Evolutionary conservation across 2,113 vertebrate genomes (phyloP).

Genomic region (Hemicordylus capensis): DNA sequence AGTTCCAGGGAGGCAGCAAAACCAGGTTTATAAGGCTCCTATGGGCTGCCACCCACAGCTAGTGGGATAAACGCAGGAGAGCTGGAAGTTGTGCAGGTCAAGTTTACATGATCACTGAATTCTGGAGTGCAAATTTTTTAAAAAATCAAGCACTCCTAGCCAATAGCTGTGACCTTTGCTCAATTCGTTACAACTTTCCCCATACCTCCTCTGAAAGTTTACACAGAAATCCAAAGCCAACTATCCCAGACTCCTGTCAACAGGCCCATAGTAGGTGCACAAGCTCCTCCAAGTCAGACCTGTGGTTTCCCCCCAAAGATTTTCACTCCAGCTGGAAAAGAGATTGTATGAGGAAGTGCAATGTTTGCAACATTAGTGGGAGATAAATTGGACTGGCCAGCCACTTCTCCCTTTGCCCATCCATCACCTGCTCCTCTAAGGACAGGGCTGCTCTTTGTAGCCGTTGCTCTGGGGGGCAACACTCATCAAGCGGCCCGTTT

Average conservation of each 20-base stretch:
- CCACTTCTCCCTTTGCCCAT: not conserved
- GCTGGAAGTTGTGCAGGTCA: too few relatives aligned
- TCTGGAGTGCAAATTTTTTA: too few relatives aligned
- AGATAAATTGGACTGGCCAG: not conserved
- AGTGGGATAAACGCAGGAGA: too few relatives aligned
- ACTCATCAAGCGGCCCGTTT: not conserved
- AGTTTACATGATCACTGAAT: too few relatives aligned
- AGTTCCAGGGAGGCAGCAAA: too few relatives aligned
- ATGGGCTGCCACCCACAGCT: too few relatives aligned
- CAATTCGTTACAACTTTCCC: not conserved
- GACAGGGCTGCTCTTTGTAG: not conserved
- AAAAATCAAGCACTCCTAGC: not conserved
- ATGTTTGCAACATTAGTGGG: not conserved
- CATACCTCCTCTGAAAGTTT: not conserved
- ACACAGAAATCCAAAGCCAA: not conserved
- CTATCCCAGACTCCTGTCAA: not conserved
- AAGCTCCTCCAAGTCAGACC: not conserved
- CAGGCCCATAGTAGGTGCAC: not conserved
- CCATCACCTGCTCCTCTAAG: not conserved
- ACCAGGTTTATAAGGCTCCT: too few relatives aligned
- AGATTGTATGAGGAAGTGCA: not conserved
- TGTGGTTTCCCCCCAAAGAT: too few relatives aligned
- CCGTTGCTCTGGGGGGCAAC: not conserved
- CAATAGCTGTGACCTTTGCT: not conserved
- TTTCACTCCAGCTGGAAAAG: not conserved